Conservation (phyloP, 2,113 vertebrate genomes). For the Dicerorhinus sumatrensis region DNA sequence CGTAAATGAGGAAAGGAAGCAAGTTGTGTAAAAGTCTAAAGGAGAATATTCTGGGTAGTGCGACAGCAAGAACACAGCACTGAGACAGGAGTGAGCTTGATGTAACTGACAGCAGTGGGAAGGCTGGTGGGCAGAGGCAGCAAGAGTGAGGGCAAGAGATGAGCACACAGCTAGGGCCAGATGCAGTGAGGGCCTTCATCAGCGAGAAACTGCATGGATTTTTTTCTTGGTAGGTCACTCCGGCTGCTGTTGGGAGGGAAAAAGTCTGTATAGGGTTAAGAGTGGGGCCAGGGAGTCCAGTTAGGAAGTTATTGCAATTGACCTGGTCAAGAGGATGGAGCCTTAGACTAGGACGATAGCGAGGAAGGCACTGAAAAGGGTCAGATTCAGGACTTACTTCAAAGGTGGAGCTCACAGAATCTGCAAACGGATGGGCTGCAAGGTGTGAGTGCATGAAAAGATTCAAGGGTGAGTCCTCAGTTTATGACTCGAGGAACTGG, state of each 20-base stretch:
- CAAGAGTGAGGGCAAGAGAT: background rate
- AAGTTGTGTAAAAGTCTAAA: background rate
- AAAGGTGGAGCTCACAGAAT: background rate
- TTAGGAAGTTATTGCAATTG: background rate
- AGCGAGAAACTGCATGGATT: background rate
- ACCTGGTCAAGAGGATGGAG: background rate
- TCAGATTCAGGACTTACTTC: background rate
- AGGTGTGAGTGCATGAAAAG: background rate
- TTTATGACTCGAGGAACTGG: background rate
- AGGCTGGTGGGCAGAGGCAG: background rate
- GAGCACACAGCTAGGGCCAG: too few species aligned
- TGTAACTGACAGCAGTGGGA: background rate
- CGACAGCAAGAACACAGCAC: background rate
- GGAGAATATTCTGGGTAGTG: background rate
- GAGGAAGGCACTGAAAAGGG: background rate
- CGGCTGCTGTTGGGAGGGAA: background rate
- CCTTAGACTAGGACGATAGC: background rate
- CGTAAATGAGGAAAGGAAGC: background rate
- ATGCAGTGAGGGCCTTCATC: accelerated
- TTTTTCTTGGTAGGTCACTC: background rate
- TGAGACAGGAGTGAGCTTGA: background rate
- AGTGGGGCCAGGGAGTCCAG: background rate
- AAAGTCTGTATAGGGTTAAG: background rate
- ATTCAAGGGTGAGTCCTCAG: background rate
- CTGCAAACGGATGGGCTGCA: background rate